Base-by-base conservation (phyloP, 2,797 vertebrate genomes). In the Pseudomugil gertrudae region DNA sequence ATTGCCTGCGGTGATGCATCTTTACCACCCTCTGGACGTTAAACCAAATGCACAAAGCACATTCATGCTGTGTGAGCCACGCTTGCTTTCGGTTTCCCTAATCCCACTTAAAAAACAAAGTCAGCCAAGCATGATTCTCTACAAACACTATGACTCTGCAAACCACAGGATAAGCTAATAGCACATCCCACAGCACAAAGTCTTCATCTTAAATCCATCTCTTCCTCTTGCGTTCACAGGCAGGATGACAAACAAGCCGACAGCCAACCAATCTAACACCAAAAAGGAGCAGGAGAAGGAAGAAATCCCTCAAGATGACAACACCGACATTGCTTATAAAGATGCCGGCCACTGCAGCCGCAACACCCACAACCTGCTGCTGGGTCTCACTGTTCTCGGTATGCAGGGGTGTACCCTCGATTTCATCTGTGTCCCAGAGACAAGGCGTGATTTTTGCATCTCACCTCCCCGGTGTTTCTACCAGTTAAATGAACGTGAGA, bases 341-440 rank as follows among this genome's bases (percentile, higher is more conserved):
- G 87, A 90, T 54, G 87, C 89, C 0, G 89, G 85, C 27, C 87
- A 90, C 89, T 93, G 92, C 66, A 91, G 90, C 81, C 89, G 89
- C 73, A 90, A 90, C 76, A 81, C 81, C 62, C 92, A 91, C 87
- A 93, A 83, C 83, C 84, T 94, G 68, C 90, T 94, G 57, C 92
- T 94, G 75, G 86, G 81, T 45, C 90, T 95, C 84, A 95, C 94
- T 23, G 81, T 95, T 33, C 26, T 92, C 62, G 93, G 93, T 95
- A 83, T 0, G 77, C 38, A 40, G 17, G 26, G 1, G 21, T 1
- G 1, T 24, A 30, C 58, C 6, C n/a, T 8, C 24, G 30, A 11
- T 10, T 27, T 35, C 3, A 21, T 14, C 6, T 36, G 10, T 36
- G 24, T 32, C 3, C n/a, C 11, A 24, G 29, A 23, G 29, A 23